Percentiles rank a stretch among this genome's conserved stretches.
Conservation (phyloP, 2,113 vertebrate genomes). For the Atherinomorus stipes region DNA sequence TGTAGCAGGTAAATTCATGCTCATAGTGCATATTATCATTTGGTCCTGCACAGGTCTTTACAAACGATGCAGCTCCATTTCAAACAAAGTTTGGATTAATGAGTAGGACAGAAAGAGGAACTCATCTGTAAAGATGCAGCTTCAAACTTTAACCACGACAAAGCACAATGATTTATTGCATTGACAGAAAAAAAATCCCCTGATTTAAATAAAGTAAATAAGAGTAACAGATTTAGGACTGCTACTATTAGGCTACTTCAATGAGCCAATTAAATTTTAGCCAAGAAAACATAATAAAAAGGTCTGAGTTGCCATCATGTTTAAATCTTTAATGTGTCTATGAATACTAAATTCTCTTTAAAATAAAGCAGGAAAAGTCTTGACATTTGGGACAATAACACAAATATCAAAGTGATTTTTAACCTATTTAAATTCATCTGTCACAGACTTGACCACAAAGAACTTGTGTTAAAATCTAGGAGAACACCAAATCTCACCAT, state of each 20-base stretch:
- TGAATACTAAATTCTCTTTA: no score
- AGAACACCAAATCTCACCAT: conserved; percentile 85
- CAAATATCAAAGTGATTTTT: background rate
- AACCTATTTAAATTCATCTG: background rate
- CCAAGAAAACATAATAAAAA: no score
- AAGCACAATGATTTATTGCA: background rate
- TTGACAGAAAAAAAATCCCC: background rate
- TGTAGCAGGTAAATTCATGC: no score
- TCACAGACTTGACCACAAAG: background rate
- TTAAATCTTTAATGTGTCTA: no score
- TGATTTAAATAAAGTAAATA: background rate
- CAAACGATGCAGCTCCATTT: background rate
- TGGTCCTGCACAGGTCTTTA: background rate
- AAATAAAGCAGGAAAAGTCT: no score
- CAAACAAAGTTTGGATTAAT: background rate
- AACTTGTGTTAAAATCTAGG: background rate
- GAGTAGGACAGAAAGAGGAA: conserved; percentile 18
- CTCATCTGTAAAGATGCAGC: conserved; percentile 4
- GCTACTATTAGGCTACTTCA: no score
- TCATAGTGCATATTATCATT: no score
- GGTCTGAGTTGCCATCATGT: no score
- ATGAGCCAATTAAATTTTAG: no score
- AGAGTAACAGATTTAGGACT: background rate
- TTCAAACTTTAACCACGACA: conserved; percentile 15
- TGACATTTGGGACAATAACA: background rate